Percentiles rank a stretch among this genome's conserved stretches.
Conservation (phyloP, 1,140 invertebrate genomes). For the Bombus polaris region DNA sequence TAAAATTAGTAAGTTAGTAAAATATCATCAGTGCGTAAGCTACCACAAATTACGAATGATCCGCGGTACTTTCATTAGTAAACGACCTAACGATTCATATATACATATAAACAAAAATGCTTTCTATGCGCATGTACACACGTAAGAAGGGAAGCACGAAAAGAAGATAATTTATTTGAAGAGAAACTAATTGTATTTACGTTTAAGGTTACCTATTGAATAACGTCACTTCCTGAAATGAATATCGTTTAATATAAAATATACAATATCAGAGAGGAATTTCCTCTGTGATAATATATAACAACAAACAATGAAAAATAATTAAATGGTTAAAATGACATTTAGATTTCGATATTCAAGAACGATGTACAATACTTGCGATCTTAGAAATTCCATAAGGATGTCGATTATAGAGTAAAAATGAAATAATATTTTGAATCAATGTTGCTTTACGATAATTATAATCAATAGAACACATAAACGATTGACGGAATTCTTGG, state of each 20-base stretch:
- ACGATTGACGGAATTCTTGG: slow-evolving; percentile 15
- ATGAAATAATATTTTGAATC: background rate
- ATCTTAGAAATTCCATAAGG: background rate
- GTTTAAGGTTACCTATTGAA: background rate
- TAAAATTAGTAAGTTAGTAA: no score
- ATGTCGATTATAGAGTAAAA: background rate
- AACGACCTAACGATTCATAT: no score
- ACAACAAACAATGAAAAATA: background rate
- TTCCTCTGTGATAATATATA: background rate
- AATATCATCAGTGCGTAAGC: no score
- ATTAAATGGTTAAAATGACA: background rate
- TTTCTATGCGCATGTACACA: background rate
- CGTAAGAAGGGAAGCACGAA: background rate
- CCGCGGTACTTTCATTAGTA: no score
- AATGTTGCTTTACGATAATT: background rate
- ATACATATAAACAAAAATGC: no score
- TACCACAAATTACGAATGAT: no score
- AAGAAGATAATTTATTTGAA: slow-evolving; percentile 3
- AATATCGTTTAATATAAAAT: no score
- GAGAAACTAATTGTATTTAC: background rate
- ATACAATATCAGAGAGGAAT: no score
- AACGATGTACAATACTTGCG: background rate
- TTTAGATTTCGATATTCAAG: background rate
- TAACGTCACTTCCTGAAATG: background rate
- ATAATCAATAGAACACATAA: background rate